Base-by-base conservation (phyloP, 2,888 invertebrate genomes). In the Hirtodrosophila confusa region DNA sequence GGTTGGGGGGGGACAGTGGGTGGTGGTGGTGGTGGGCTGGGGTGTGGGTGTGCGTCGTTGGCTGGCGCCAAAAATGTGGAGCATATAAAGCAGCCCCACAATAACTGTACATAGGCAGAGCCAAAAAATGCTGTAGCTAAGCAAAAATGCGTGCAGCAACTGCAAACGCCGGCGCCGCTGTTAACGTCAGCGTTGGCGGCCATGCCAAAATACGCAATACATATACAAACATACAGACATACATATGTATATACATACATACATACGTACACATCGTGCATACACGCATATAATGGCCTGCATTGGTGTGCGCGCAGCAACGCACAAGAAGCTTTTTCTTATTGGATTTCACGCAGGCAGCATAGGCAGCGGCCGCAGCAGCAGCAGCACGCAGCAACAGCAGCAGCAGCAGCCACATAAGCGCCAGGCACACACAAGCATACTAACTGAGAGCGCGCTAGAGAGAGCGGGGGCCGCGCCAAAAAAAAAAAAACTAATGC, bases 11-110 rank as follows among this genome's bases (percentile, higher is more conserved):
- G 6, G 3, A 27, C 27, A 5, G 3, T 27, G 27, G 3, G 5
- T 27, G 23, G 56, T 49, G 35, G 9, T 44, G 4, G 6, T 33
- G 36, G 10, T 11, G 4, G 31, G 27, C 17, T 17, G 17, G 17
- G 31, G 45, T 45, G 11, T 47, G 35, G 36, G 6, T 37, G 45
- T 31, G 37, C 39, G 27, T 43, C 40, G 73, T 7, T 7, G 62
- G 47, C 51, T 69, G 79, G 79, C 77, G 84, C 77, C 79, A 77
- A 82, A 69, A 85, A 85, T 79, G 76, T 85, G 87, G 84, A 84
- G 87, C 84, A 84, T 83, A 73, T 79, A 82, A 75, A 58, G 43
- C 43, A 51, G 56, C 48, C 60, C 63, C 55, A 31, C 9, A 62
- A 78, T 48, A 62, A 77, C 74, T 75, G 77, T 78, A 77, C 76